Conservation (phyloP, 1,140 invertebrate species). For the Adelges cooleyi region DNA sequence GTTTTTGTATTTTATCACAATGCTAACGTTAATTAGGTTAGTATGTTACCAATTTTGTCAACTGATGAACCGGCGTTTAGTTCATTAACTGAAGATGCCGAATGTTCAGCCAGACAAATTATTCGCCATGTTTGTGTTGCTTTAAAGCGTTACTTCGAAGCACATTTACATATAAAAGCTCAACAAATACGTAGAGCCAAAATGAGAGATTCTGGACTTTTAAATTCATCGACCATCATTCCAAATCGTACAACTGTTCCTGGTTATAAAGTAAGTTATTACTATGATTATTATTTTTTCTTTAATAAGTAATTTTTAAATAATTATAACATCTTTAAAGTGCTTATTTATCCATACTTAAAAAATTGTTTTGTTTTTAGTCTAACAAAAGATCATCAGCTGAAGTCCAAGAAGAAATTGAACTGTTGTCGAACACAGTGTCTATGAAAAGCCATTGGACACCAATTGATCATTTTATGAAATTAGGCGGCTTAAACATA, state of each 20-base stretch:
- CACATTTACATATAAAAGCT: slow-evolving; percentile 73
- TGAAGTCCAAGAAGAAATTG: slow-evolving; percentile 72
- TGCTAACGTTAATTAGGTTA: no score
- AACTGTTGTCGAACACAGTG: slow-evolving; percentile 63
- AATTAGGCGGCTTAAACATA: slow-evolving; percentile 70
- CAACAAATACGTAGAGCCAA: slow-evolving; percentile 61
- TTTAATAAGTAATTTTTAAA: neutral
- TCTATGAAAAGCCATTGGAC: slow-evolving; percentile 66
- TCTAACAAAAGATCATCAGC: slow-evolving; percentile 58
- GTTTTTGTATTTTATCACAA: no score
- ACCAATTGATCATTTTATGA: slow-evolving; percentile 73
- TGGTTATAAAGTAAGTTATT: slow-evolving; percentile 48
- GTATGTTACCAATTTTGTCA: slow-evolving; percentile 66
- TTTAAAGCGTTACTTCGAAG: slow-evolving; percentile 82
- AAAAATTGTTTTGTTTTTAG: slow-evolving; percentile 37
- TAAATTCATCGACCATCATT: slow-evolving; percentile 25
- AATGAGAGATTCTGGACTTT: slow-evolving; percentile 39
- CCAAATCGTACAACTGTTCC: slow-evolving; percentile 38
- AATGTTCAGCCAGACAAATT: slow-evolving; percentile 85
- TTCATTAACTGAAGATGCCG: slow-evolving; percentile 58
- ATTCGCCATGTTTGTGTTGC: slow-evolving; percentile 85
- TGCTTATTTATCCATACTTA: neutral
- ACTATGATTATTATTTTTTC: neutral
- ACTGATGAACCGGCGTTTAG: slow-evolving; percentile 57
- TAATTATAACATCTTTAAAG: neutral